Base-by-base conservation (phyloP, 2,113 vertebrate genomes). In the Sinocyclocheilus maitianheensis region DNA sequence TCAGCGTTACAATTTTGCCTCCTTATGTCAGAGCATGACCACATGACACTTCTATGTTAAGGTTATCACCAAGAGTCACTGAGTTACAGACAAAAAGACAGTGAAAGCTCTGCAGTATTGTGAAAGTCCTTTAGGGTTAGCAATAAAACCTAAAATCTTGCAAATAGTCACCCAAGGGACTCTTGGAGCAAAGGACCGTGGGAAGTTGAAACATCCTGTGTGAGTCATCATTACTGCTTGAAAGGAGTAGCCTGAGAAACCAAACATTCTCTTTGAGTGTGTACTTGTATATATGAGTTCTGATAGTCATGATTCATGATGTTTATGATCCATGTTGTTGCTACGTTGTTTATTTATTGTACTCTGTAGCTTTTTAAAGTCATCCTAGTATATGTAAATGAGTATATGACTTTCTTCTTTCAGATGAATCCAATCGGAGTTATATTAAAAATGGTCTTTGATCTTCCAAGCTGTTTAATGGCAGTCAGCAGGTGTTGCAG, bases 171-270 rank as follows among this genome's bases (percentile, higher is more conserved):
- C 86, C 87, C 81, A 75, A 26, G 62, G 83, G 77, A 89, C 69
- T 83, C 77, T 51, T 30, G 77, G 86, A 86, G 78, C 85, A 82
- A 82, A 48, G 83, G 87, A 85, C 80, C 85, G 55, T 85, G 81
- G 87, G 86, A 91, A 88, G 79, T 48, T 77, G 81, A 60, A 86
- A 51, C 85, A 89, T 87, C 85, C 62, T 24, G 34, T 76, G 65
- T 77, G 67, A 77, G 48, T 83, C n/a, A 83, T 87, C 14, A 46
- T 34, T 20, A 2, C 14, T 67, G 34, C 65, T 37, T 77, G n/a
- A 14, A 62, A 72, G 11, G 46, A 78, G 60, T n/a, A 53, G 63
- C 30, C 22, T 51, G 46, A 20, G 62, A 81, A 81, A 65, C 62
- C 7, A 62, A 18, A 48, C 62, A n/a, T 81, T 14, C 26, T 40